These are phyloP conservation scores for Cuniculus paca DNA, from an alignment of 2,797 vertebrate genomes.

Conservation along the genomic window DNA sequence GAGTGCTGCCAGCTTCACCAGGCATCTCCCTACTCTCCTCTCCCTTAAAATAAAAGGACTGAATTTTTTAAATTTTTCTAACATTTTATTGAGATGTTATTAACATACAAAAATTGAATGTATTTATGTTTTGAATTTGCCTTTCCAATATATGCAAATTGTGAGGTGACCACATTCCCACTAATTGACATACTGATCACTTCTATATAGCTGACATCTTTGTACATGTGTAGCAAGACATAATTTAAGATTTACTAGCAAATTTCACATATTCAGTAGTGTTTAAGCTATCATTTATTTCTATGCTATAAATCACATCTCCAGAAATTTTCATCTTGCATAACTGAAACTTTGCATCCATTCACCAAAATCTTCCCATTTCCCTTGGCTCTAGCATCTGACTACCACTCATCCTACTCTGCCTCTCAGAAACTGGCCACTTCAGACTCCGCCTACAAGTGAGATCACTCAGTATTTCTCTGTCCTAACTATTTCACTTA, in stretches of 20 bases:
- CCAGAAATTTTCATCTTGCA: background rate
- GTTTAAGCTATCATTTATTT: background rate
- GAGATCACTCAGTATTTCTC: background rate
- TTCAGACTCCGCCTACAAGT: background rate
- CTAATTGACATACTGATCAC: background rate
- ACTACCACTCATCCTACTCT: background rate
- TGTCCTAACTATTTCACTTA: background rate
- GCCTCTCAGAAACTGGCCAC: background rate
- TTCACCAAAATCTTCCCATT: background rate
- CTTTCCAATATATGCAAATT: background rate
- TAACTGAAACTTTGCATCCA: background rate
- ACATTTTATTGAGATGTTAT: background rate
- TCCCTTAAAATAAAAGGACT: background rate
- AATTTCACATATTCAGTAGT: background rate
- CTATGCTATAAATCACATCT: background rate
- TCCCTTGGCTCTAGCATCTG: background rate
- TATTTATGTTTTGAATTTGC: background rate
- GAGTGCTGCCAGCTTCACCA: background rate
- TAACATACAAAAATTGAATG: background rate
- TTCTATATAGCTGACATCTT: background rate
- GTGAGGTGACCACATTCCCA: background rate
- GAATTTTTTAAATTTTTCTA: background rate
- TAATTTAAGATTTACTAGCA: background rate
- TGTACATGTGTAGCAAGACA: background rate
- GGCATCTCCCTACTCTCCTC: background rate